Evolutionary conservation across 2,888 invertebrate genomes (phyloP), one percentile per base, ranked within the genome.

Genomic region (Deroplatys truncata): DNA sequence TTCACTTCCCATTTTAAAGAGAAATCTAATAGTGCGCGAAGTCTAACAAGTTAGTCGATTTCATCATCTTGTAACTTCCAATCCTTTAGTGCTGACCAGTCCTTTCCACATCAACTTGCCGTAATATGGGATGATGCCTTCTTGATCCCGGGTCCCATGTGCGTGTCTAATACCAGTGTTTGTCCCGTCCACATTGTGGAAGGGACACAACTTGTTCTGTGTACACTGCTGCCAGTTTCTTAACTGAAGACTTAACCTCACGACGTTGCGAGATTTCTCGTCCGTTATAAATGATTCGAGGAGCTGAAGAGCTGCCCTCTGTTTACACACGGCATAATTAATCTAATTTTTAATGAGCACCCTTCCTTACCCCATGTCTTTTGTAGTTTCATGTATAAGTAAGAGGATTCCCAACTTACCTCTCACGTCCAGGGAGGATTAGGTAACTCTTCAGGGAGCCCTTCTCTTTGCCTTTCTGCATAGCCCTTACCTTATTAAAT

Each of bases 281-380:
- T 72, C 56, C 16, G 56, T 72, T 72, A 72, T 72, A 72, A 72
- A 72, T 72, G 56, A 72, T 72, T 72, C 56, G 56, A 72, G 56
- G 7, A 20, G 7, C 56, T 20, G 56, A 16, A 72, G 56, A 20
- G 56, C 56, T 72, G 20, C 20, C 56, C 56, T 72, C 56, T 72
- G 56, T 72, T 72, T 72, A 72, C 20, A 86, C 29, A 86, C 9
- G 25, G 86, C 15, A 86, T 86, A 86, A 86, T 31, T 86, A 86
- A 86, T 86, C 86, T 82, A 82, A 72, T 86, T 86, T 85, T 86
- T 86, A 86, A 86, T 86, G 86, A 82, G 86, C 28, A 29, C 29
- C n/a, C 86, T 20, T 72, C 20, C 56, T 31, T 29, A 31, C 29
- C 28, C 29, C 28, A 72, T 72, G 86, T 29, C 86, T 86, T 82